Evolutionary conservation across 2,797 vertebrate species (phyloP).

Genomic region (Cyprinodon diabolis): DNA sequence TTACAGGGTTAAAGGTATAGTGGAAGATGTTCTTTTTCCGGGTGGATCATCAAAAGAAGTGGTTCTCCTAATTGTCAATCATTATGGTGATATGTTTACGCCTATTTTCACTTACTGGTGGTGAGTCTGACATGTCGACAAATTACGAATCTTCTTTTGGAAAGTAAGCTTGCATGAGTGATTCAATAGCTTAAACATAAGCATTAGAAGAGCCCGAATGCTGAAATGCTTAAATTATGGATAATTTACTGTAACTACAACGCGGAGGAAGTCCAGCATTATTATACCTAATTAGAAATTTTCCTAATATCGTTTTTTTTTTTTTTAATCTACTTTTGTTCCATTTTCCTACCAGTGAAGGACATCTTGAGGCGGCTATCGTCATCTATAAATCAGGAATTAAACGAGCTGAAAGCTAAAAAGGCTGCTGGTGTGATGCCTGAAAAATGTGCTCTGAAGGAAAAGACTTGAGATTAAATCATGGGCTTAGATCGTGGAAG

Average conservation of each 20-base stretch:
- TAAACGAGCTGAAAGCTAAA: constrained; percentile 20
- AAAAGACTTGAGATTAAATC: background rate
- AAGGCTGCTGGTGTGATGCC: constrained; percentile 4
- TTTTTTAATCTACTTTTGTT: constrained; percentile 17
- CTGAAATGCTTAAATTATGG: constrained; percentile 14
- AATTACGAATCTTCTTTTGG: too few relatives aligned
- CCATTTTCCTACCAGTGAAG: background rate
- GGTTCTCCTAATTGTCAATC: too few relatives aligned
- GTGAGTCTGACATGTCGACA: too few relatives aligned
- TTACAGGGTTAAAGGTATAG: too few relatives aligned
- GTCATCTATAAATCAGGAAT: constrained; percentile 13
- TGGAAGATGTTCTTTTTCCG: too few relatives aligned
- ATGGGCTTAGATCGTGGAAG: background rate
- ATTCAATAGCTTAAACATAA: background rate
- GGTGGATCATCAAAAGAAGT: too few relatives aligned
- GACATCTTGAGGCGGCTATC: constrained; percentile 10
- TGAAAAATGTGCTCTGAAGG: background rate
- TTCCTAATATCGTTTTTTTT: background rate
- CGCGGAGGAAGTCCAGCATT: constrained; percentile 13
- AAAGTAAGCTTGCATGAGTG: too few relatives aligned
- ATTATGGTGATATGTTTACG: too few relatives aligned
- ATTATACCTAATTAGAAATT: constrained; percentile 14
- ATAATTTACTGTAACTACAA: constrained; percentile 3
- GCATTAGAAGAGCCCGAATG: constrained; percentile 16
- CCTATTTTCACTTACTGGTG: too few relatives aligned